Evolutionary conservation across 2,888 invertebrate species (phyloP).

Genomic region (Aporophyla lueneburgensis): DNA sequence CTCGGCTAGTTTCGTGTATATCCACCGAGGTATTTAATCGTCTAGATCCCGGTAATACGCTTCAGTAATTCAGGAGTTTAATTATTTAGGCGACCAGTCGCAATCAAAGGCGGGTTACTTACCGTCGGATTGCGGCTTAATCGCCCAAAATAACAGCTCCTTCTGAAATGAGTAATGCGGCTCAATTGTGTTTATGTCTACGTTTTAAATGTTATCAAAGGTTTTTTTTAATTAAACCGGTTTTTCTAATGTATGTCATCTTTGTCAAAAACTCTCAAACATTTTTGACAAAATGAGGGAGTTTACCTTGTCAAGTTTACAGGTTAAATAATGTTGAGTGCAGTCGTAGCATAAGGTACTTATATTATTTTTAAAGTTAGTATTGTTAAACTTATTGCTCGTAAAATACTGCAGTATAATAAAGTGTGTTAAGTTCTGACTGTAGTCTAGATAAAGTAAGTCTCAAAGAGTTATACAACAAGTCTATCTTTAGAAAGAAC

Average conservation of each 20-base stretch:
- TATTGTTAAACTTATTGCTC: not conserved
- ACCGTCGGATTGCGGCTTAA: constrained; percentile 36
- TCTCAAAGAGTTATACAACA: not conserved
- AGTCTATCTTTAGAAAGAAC: constrained; percentile 5
- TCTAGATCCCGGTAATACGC: constrained; percentile 55
- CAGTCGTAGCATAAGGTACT: not conserved
- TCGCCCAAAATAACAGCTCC: constrained; percentile 34
- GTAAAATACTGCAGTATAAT: not conserved
- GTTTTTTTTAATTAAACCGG: not conserved
- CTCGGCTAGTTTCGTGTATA: constrained; percentile 8
- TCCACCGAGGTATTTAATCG: constrained; percentile 41
- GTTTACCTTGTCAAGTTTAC: not conserved
- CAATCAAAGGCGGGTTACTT: constrained; percentile 55
- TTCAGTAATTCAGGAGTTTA: constrained; percentile 56
- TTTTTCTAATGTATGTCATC: too few relatives aligned
- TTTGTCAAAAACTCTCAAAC: not conserved
- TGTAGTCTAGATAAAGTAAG: not conserved
- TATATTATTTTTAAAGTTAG: too few relatives aligned
- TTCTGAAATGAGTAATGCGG: constrained; percentile 27
- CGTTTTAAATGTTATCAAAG: not conserved
- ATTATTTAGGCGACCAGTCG: constrained; percentile 61
- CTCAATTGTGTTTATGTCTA: not conserved
- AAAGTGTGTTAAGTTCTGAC: not conserved
- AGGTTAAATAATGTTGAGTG: not conserved
- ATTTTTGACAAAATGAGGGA: not conserved